Evolutionary conservation across 2,888 invertebrate genomes (phyloP).

Genomic region (Notocelia uddmanniana): DNA sequence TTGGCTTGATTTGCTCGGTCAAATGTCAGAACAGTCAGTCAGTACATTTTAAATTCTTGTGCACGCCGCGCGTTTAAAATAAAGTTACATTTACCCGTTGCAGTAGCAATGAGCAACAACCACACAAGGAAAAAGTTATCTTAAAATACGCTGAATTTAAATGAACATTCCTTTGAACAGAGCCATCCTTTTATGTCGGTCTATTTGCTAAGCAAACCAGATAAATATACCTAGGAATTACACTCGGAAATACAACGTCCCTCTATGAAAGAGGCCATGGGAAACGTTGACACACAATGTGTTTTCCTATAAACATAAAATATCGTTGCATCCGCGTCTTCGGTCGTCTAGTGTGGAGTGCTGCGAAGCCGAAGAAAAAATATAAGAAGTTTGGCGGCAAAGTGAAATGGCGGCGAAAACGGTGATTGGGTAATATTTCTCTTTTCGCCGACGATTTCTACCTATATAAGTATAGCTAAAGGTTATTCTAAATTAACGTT

Average conservation of each 20-base stretch:
- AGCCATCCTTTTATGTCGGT: conserved; percentile 32
- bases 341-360: conserved; percentile 60
- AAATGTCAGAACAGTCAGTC: conserved; percentile 36
- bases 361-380: conserved; percentile 60
- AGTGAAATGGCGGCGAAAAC: conserved; percentile 69
- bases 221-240: conserved; percentile 37
- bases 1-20: conserved; percentile 42
- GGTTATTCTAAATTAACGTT: too few relatives aligned
- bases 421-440: conserved; percentile 65
- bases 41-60: conserved; percentile 31
- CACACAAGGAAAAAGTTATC: neutral
- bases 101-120: neutral
- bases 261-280: conserved; percentile 60
- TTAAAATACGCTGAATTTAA: too few relatives aligned
- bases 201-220: conserved; percentile 40
- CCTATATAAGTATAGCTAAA: too few relatives aligned
- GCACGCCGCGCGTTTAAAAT: conserved; percentile 1
- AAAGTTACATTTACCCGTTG: neutral
- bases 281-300: conserved; percentile 66
- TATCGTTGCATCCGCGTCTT: conserved; percentile 63
- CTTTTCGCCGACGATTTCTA: conserved; percentile 32
- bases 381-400: conserved; percentile 71
- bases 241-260: conserved; percentile 26
- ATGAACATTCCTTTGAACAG: neutral
- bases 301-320: conserved; percentile 65